Conservation (phyloP, 2,113 vertebrate species). For the Podarcis cretensis region DNA sequence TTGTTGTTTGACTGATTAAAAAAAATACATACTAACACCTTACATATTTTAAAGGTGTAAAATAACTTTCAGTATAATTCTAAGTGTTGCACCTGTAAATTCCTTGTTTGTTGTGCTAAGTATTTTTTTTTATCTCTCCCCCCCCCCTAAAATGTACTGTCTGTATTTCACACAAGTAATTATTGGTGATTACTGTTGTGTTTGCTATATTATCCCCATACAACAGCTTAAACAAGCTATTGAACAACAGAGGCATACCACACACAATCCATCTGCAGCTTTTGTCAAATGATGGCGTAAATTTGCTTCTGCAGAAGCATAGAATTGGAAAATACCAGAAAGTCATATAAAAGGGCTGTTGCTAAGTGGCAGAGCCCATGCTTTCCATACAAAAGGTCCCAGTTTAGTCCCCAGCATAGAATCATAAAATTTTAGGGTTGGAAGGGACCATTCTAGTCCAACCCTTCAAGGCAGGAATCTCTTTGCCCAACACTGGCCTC, state of each 20-base stretch:
- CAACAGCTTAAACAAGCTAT: background rate
- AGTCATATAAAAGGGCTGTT: background rate
- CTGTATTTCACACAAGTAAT: background rate
- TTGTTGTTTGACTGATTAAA: constrained; percentile 71
- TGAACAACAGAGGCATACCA: background rate
- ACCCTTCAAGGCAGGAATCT: no score
- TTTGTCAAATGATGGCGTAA: background rate
- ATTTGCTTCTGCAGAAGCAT: background rate
- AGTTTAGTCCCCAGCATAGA: no score
- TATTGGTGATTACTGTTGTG: background rate
- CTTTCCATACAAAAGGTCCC: no score
- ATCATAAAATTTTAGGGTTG: no score
- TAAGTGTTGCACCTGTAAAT: constrained; percentile 21
- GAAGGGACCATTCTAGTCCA: no score
- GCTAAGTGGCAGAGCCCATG: no score
- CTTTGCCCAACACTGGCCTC: no score
- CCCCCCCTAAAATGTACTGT: background rate
- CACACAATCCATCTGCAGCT: background rate
- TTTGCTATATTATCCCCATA: background rate
- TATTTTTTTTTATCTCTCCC: background rate
- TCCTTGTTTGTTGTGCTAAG: constrained; percentile 39
- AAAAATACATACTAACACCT: constrained; percentile 74
- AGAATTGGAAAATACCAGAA: background rate
- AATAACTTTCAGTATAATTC: background rate
- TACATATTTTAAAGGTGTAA: constrained; percentile 54